These are phyloP conservation scores for Terebella lapidaria DNA, from an alignment of 2,888 invertebrate genomes.

Conservation along the genomic window DNA sequence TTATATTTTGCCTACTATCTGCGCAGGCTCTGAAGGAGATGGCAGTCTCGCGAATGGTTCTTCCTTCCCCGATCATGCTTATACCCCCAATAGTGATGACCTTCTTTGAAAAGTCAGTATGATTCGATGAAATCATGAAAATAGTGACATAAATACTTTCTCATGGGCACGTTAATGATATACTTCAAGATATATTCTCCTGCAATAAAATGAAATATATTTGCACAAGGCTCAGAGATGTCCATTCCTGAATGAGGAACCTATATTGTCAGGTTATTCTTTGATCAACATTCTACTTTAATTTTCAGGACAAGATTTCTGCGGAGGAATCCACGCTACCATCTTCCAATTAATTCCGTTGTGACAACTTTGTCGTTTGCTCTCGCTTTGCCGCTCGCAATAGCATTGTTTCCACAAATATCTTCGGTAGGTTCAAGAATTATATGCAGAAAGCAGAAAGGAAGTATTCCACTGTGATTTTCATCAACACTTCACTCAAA, in stretches of 20 bases:
- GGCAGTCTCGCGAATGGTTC: conserved; percentile 50
- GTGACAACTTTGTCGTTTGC: conserved; percentile 54
- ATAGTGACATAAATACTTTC: too few relatives aligned
- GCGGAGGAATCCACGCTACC: conserved; percentile 44
- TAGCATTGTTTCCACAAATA: conserved; percentile 57
- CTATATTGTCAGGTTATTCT: too few relatives aligned
- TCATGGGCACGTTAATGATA: too few relatives aligned
- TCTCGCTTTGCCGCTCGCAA: conserved; percentile 54
- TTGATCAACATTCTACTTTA: background rate
- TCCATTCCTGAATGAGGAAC: too few relatives aligned
- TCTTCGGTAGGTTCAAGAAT: conserved; percentile 47
- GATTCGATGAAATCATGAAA: too few relatives aligned
- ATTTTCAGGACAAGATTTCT: conserved; percentile 45
- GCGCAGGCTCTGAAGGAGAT: conserved; percentile 51
- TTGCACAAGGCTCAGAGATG: too few relatives aligned
- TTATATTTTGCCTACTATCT: too few relatives aligned
- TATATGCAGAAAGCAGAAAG: too few relatives aligned
- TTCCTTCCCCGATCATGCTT: conserved; percentile 52
- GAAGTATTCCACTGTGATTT: too few relatives aligned
- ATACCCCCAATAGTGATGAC: conserved; percentile 53
- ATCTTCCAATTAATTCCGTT: conserved; percentile 54
- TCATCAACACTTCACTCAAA: too few relatives aligned
- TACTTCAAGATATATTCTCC: too few relatives aligned
- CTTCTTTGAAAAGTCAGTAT: conserved; percentile 50
- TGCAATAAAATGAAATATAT: too few relatives aligned